Evolutionary conservation across 2,113 vertebrate species (phyloP).

Genomic region (Mormyrus iriodes): DNA sequence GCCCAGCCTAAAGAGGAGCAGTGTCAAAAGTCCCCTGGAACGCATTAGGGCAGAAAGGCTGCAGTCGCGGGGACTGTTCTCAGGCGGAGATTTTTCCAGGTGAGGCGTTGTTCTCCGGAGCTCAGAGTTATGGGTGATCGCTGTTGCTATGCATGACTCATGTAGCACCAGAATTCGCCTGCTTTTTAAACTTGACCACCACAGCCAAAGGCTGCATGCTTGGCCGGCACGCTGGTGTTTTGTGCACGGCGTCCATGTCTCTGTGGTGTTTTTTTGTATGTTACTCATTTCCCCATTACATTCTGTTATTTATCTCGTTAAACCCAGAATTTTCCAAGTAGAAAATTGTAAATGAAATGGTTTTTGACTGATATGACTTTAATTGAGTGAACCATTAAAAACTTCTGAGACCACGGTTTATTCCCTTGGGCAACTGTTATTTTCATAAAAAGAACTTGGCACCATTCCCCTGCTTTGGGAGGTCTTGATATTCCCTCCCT

Average conservation of each 20-base stretch:
- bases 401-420: not conserved
- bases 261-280: not conserved
- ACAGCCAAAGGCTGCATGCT: not conserved
- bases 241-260: not conserved
- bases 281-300: constrained; percentile 5
- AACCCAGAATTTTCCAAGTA: constrained; percentile 8
- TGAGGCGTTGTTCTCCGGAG: not conserved
- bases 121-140: not conserved
- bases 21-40: not conserved
- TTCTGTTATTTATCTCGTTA: not conserved
- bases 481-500: not conserved
- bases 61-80: not conserved
- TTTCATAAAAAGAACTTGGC: not conserved
- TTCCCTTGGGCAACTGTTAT: not conserved
- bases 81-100: not conserved
- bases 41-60: not conserved
- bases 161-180: not conserved
- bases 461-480: not conserved
- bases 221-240: not conserved
- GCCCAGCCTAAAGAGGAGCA: not conserved
- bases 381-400: not conserved
- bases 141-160: not conserved
- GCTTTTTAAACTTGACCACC: not conserved
- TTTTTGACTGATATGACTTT: constrained; percentile 8
- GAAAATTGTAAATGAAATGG: not conserved